A percentile compares a stretch with the other conserved stretches of the same genome.
phyloP scores from a whole-genome alignment of 2,797 vertebrate species.

The Heterohyrax brucei region DNA sequence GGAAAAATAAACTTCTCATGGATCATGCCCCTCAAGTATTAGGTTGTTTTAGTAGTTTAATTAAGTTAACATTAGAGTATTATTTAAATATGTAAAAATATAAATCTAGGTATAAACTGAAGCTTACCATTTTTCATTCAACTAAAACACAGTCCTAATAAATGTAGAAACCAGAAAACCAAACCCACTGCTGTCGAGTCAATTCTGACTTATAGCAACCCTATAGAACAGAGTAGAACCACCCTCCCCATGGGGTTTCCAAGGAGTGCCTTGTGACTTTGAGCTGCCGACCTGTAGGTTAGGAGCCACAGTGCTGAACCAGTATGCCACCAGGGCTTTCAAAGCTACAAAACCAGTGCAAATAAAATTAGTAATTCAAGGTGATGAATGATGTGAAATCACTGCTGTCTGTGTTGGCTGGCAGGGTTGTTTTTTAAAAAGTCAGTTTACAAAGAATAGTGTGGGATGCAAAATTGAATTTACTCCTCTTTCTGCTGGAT shows the following conservation, averaged over 20 bases:
- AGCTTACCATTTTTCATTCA: background rate
- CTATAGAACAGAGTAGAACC: too few species aligned
- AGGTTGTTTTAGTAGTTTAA: constrained; percentile 37
- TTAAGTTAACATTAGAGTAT: constrained; percentile 27
- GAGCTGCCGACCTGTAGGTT: too few species aligned
- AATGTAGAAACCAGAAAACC: background rate
- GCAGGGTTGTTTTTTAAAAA: background rate
- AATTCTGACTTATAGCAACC: too few species aligned
- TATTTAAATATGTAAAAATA: constrained; percentile 46
- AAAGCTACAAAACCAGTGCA: background rate
- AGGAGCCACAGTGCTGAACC: too few species aligned
- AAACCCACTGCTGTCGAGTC: too few species aligned
- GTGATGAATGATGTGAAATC: background rate
- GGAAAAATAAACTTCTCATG: background rate
- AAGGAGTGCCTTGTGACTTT: too few species aligned
- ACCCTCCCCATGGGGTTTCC: too few species aligned
- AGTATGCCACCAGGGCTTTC: too few species aligned
- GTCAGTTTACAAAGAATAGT: background rate
- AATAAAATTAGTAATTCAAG: background rate
- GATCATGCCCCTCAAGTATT: background rate
- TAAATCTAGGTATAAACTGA: constrained; percentile 36
- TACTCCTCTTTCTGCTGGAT: constrained; percentile 47
- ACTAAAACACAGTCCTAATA: background rate
- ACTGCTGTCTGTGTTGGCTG: background rate
- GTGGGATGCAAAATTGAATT: background rate